Evolutionary conservation across 1,140 invertebrate genomes (phyloP).

Genomic region (Bathynomus jamesi): DNA sequence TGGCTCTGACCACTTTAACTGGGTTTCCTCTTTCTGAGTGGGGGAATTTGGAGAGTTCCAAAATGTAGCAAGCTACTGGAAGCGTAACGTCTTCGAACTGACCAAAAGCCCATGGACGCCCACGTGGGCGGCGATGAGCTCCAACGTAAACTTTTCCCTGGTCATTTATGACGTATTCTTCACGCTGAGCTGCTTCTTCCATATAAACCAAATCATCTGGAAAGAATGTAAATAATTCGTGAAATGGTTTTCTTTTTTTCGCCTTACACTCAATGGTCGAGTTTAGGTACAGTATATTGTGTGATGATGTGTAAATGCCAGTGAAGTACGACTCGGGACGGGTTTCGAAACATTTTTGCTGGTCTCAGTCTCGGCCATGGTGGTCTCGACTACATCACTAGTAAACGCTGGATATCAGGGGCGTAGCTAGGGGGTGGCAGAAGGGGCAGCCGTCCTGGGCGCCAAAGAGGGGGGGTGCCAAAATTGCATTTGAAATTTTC

Average conservation of each 20-base stretch:
- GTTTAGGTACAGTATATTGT: no score
- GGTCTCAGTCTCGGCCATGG: no score
- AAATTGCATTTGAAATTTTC: no score
- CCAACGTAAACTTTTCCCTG: slow-evolving; percentile 69
- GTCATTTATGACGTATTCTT: slow-evolving; percentile 67
- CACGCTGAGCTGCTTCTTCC: slow-evolving; percentile 52
- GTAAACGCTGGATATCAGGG: no score
- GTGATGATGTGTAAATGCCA: no score
- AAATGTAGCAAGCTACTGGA: slow-evolving; percentile 54
- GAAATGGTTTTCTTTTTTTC: no score
- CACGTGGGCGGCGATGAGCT: slow-evolving; percentile 54
- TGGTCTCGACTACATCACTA: no score
- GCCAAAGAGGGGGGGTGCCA: no score
- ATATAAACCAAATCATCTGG: slow-evolving; percentile 58
- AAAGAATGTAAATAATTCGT: slow-evolving; percentile 8
- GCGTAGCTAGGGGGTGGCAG: no score
- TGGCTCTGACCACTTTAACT: slow-evolving; percentile 57
- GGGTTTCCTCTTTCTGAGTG: slow-evolving; percentile 63
- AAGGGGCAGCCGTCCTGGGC: no score
- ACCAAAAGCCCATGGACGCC: slow-evolving; percentile 65
- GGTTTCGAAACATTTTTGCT: no score
- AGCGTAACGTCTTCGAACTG: slow-evolving; percentile 62
- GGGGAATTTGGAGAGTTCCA: slow-evolving; percentile 53
- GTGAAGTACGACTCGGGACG: background rate
- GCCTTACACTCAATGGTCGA: no score